Conservation (phyloP, 2,797 vertebrate genomes). For the Acipenser oxyrinchus region DNA sequence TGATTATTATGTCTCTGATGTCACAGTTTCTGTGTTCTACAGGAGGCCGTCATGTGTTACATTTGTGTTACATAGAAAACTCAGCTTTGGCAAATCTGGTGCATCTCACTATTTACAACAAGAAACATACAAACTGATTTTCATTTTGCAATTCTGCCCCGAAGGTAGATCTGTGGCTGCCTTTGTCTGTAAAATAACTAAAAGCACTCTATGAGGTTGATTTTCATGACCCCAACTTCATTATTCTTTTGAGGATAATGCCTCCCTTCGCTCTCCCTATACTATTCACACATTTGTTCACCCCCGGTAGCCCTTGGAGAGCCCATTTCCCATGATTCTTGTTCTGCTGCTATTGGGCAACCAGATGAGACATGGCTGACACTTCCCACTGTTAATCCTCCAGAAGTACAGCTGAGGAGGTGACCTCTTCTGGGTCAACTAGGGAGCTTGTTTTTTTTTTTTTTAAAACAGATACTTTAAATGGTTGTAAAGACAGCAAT, state of each 20-base stretch:
- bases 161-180: not conserved
- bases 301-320: conserved; percentile 17
- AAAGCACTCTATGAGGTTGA: not conserved
- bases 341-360: conserved; percentile 1
- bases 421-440: conserved; percentile 11
- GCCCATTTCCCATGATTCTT: conserved; percentile 6
- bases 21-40: conserved; percentile 11
- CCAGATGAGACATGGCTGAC: conserved; percentile 24
- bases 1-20: conserved; percentile 19
- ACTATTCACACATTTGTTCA: conserved; percentile 21
- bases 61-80: conserved; percentile 23
- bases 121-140: conserved; percentile 23
- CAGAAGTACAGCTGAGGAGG: conserved; percentile 20
- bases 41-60: conserved; percentile 1
- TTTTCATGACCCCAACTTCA: conserved; percentile 1
- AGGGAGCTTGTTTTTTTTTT: not conserved
- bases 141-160: conserved; percentile 15
- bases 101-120: not conserved
- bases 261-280: conserved; percentile 18
- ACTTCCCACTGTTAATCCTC: conserved; percentile 28
- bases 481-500: conserved; percentile 24
- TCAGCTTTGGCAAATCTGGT: conserved; percentile 25
- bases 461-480: conserved; percentile 26
- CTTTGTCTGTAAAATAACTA: not conserved
- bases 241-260: conserved; percentile 24